Base-by-base conservation (phyloP, 2,113 vertebrate genomes). In the Limnothrissa miodon region DNA sequence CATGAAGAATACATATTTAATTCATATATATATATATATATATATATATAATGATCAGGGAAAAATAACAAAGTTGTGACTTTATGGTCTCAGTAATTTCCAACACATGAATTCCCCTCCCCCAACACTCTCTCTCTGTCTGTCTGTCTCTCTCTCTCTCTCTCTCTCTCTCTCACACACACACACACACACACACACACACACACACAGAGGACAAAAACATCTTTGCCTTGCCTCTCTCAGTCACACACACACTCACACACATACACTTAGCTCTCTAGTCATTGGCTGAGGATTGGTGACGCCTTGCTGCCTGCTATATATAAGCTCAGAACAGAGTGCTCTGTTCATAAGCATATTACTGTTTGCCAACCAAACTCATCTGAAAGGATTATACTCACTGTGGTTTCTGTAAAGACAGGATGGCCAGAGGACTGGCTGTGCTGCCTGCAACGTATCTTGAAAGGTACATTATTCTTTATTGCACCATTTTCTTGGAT, bases 341-440 rank as follows among this genome's bases (percentile, higher is more conserved):
- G 66, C 81, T 3, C 82, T 25, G 6, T 13, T 79, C 23, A 82
- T 84, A 23, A 56, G 21, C 86, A 86, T 86, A 78, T 45, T 53
- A 86, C 87, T 87, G 79, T 86, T 83, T 84, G 86, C 70, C 80
- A 88, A 81, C 89, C 84, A 80, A 86, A 88, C 89, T 51, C 39
- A 4, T 36, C 85, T 29, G 4, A 88, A 89, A 80, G 91, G 92
- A 93, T 91, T 89, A 86, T 90, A 82, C 81, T 45, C 39, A 80
- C 78, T 78, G 39, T 36, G 25, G 44, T 11, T 56, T 48, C 81
- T 53, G 83, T 48, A 62, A 84, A 62, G 88, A 92, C 90, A 92
- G 85, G 88, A 96, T 98, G 96, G 97, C 96, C 89, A 96, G 92
- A 89, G 96, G 93, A 86, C 90, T 97, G 84, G 83, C 95, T 85